phyloP scores from a whole-genome alignment of 2,888 invertebrate species.

The Limnephilus auricula region DNA sequence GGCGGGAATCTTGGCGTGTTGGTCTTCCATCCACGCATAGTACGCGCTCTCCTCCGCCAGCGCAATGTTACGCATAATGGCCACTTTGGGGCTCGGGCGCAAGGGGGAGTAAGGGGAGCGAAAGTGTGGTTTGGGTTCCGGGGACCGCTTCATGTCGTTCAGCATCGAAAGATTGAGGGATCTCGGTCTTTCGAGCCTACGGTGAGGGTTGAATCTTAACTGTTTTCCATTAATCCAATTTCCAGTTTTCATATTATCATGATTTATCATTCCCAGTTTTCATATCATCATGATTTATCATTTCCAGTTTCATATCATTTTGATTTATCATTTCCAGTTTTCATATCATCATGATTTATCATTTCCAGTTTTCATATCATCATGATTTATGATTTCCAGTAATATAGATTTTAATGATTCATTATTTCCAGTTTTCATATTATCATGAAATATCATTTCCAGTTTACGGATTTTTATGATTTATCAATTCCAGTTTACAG shows the following conservation, averaged over 20 bases:
- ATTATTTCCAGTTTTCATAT: neutral
- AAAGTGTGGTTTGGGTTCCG: slow-evolving; percentile 29
- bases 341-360: neutral
- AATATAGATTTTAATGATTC: neutral
- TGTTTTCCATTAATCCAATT: slow-evolving; percentile 31
- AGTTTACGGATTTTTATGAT: neutral
- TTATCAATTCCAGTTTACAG: neutral
- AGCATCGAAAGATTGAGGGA: slow-evolving; percentile 77
- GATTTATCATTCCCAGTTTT: slow-evolving; percentile 1
- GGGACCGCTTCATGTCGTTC: slow-evolving; percentile 67
- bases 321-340: slow-evolving; percentile 11
- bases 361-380: neutral
- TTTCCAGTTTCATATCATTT: neutral
- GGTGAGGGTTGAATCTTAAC: slow-evolving; percentile 34
- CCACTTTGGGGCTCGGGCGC: slow-evolving; percentile 19
- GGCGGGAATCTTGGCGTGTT: slow-evolving; percentile 67
- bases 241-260: neutral
- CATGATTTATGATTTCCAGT: neutral
- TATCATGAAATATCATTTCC: neutral
- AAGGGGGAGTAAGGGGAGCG: slow-evolving; percentile 31
- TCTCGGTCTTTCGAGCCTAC: slow-evolving; percentile 73
- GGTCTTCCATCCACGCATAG: slow-evolving; percentile 39
- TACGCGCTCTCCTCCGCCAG: slow-evolving; percentile 4
- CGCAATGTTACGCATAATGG: neutral
- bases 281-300: neutral